phyloP scores from a whole-genome alignment of 2,888 invertebrate species.

The Anorthoa munda region DNA sequence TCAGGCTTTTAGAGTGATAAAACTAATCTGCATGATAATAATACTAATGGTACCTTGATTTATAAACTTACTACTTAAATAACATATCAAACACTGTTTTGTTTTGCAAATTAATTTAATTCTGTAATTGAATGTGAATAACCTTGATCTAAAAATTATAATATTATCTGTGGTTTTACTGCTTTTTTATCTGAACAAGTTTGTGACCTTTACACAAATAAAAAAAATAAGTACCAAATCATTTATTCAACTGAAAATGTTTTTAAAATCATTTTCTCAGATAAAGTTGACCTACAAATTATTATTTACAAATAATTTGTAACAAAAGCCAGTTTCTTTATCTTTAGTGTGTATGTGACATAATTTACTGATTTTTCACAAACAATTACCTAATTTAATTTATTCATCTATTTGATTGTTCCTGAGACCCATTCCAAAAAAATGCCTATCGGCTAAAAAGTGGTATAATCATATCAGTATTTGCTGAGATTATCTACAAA shows the following conservation, averaged over 20 bases:
- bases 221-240: neutral
- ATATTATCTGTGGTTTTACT: constrained; percentile 1
- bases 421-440: too few relatives aligned
- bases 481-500: too few relatives aligned
- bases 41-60: constrained; percentile 8
- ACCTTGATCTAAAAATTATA: constrained; percentile 42
- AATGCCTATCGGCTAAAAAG: too few relatives aligned
- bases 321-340: neutral
- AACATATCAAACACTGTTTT: constrained; percentile 2
- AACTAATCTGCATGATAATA: constrained; percentile 11
- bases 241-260: constrained; percentile 5
- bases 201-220: constrained; percentile 43
- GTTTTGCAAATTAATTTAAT: constrained; percentile 38
- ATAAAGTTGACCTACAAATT: constrained; percentile 4
- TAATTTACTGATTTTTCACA: neutral
- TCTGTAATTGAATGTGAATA: constrained; percentile 8
- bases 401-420: too few relatives aligned
- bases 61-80: neutral
- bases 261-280: neutral
- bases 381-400: neutral
- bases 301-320: neutral
- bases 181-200: constrained; percentile 30
- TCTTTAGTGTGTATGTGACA: neutral
- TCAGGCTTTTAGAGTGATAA: constrained; percentile 41
- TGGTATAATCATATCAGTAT: too few relatives aligned